Base-by-base conservation (phyloP, 37 sponge, comb jelly and placozoan species). In the Haliclona indistincta region DNA sequence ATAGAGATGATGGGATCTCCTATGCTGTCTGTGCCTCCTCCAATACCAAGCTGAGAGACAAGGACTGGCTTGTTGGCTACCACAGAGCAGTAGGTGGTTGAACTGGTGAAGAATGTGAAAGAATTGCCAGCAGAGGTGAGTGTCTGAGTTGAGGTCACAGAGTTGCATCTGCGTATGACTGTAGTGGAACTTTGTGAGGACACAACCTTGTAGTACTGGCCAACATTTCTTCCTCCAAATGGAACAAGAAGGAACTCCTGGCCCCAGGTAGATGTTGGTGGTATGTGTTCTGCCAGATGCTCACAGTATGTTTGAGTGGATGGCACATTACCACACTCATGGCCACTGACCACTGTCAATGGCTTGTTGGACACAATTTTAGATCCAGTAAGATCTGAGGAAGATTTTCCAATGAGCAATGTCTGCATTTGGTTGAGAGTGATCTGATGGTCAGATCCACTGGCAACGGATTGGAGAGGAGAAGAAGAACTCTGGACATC, bases 341-440 rank as follows among this genome's bases (percentile, higher is more conserved):
- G 60, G 7, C 60, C 60, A n/a, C 60, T 58, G n/a, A 58, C n/a
- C 7, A 58, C 13, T n/a, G 23, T 58, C 7, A 58, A n/a, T 58
- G 60, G 60, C n/a, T 20, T 58, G n/a, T 58, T n/a, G 7, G 60
- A 58, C 28, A 58, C 60, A 25, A 58, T 20, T 58, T 26, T 58
- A n/a, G 60, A 25, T 58, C 60, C 60, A 25, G 60, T 58, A 25
- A 58, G 11, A 58, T 58, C 25, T 25, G 22, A 7, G 6, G 26
- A 7, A n/a, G n/a, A n/a, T 8, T 58, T 58, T 6, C 60, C 25
- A 25, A 58, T 58, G 23, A 58, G 28, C 25, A 58, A n/a, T n/a
- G 60, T 58, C 25, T 58, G 60, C 28, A 11, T 58, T 7, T 6
- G 7, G n/a, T 58, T 20, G 6, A 58, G 25, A 25, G 60, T 58